Evolutionary conservation across 2,113 vertebrate genomes (phyloP), one percentile per base, ranked within the genome.

Genomic region (Cettia cetti): DNA sequence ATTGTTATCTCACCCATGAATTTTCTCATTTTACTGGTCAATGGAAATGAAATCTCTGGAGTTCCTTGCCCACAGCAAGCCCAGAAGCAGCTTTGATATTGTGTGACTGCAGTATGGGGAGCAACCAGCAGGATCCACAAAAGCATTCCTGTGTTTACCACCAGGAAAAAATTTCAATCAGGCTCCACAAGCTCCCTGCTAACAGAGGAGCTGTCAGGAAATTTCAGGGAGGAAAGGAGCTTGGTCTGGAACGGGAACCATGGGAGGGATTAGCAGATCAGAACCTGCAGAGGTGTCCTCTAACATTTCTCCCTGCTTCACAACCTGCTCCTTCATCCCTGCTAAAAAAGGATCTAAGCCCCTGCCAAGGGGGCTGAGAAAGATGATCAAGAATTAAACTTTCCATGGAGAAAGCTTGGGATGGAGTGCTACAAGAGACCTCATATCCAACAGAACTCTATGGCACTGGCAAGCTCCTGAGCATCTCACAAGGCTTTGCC

Each of bases 81-180:
- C 65, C 50, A 87, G 74, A 39, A 83, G 24, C 19, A 77, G 40
- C 24, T 65, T 44, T 69, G 82, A 39, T 16, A 3, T 9, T 30
- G 14, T 59, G 49, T 27, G 19, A 70, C 33, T 35, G 19, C 21
- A 57, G 10, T 10, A 11, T 22, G n/a, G n/a, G 42, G 74, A 84
- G 42, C 5, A 57, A 5, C 40, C 19, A 3, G 0, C 16, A 74
- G 52, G 47, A 45, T 52, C 21, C 31, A 19, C 2, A 0, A 4
- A 6, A 37, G 3, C 24, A 42, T 52, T 82, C 40, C 31, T 54
- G 15, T 16, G 19, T 7, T 70, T 6, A 10, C 13, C n/a, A 31
- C 26, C 1, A 3, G 10, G 17, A 61, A 54, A 64, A 64, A 72
- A 20, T 40, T 60, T 37, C 68, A 33, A 0, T 2, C 30, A 35